Percentiles rank a stretch among this genome's conserved stretches.
These are phyloP conservation scores for Alsophila aescularia DNA, from an alignment of 2,888 invertebrate genomes.

Conservation along the genomic window DNA sequence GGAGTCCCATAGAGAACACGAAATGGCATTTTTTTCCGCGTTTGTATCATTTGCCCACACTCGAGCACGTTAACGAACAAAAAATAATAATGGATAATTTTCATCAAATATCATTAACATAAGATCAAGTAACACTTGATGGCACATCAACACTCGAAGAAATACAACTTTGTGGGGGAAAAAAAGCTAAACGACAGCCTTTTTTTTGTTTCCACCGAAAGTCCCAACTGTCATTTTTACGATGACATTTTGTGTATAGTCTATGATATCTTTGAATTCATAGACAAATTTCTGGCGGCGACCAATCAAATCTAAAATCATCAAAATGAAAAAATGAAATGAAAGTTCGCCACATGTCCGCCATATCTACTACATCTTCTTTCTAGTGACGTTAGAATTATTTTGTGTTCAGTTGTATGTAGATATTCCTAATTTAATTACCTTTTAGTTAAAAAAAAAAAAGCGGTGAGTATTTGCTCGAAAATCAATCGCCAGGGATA, in stretches of 20 bases:
- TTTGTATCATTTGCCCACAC: too few relatives aligned
- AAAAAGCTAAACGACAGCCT: too few relatives aligned
- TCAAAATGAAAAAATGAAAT: constrained; percentile 53
- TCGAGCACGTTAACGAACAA: too few relatives aligned
- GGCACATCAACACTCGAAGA: too few relatives aligned
- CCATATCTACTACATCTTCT: constrained; percentile 79
- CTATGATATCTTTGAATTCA: constrained; percentile 25
- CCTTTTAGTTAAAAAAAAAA: constrained; percentile 69
- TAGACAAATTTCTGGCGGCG: constrained; percentile 29
- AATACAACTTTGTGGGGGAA: too few relatives aligned
- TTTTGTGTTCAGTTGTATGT: constrained; percentile 71
- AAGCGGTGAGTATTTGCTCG: constrained; percentile 68
- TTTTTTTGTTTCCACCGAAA: too few relatives aligned
- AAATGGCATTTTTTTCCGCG: too few relatives aligned
- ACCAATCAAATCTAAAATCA: constrained; percentile 36
- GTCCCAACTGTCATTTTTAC: not conserved
- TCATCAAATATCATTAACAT: too few relatives aligned
- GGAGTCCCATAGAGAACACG: too few relatives aligned
- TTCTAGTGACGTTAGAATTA: constrained; percentile 79
- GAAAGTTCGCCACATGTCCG: constrained; percentile 82
- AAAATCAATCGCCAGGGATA: constrained; percentile 46
- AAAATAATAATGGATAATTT: too few relatives aligned
- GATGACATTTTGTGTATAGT: constrained; percentile 27
- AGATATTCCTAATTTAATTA: constrained; percentile 78
- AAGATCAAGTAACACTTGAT: too few relatives aligned